Percentiles rank a stretch among this genome's conserved stretches.
These are phyloP conservation scores for Pelochelys cantorii DNA, from an alignment of 2,797 vertebrate genomes.

Conservation along the genomic window DNA sequence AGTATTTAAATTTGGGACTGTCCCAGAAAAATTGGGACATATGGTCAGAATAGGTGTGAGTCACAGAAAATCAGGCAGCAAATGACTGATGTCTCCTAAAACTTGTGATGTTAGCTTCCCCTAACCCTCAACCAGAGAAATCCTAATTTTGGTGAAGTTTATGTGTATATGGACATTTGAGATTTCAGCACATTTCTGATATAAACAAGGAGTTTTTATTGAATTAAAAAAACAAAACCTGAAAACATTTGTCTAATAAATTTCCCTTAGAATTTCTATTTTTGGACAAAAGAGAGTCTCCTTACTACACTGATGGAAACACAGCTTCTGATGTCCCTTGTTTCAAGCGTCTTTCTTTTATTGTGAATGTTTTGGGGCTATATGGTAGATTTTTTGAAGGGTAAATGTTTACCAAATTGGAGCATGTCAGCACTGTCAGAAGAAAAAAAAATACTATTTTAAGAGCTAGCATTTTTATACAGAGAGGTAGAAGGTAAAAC, in stretches of 20 bases:
- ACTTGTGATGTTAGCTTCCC: neutral
- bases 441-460: neutral
- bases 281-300: neutral
- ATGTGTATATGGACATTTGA: neutral
- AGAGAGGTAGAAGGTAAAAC: slow-evolving; percentile 19
- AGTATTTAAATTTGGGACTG: no score
- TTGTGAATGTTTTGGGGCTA: neutral
- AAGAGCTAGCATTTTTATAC: neutral
- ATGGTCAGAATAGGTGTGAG: neutral
- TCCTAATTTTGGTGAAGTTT: neutral
- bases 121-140: neutral
- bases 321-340: neutral
- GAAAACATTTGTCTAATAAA: neutral
- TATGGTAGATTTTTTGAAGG: neutral
- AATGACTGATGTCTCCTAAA: neutral
- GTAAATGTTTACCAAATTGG: slow-evolving; percentile 1
- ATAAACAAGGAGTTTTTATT: neutral
- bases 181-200: neutral
- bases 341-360: neutral
- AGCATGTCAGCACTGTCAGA: neutral
- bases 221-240: neutral
- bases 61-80: neutral
- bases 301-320: neutral
- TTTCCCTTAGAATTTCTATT: neutral
- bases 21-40: no score